Evolutionary conservation across 1,140 invertebrate genomes (phyloP), one percentile per base, ranked within the genome.

Genomic region (Euglossa dilemma): DNA sequence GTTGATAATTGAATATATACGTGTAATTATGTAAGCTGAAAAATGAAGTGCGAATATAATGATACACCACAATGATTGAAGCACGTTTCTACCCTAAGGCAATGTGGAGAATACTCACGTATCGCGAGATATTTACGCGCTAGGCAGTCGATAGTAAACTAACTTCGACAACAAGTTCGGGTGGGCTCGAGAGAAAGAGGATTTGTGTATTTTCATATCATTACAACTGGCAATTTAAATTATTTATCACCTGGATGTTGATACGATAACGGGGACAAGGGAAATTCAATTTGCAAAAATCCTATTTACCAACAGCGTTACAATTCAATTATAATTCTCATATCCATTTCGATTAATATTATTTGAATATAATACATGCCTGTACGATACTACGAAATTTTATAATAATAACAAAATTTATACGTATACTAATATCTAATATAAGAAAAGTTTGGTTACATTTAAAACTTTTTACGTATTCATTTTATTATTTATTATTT

Each of bases 171-270:
- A 64, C 45, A 20, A 52, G 25, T 50, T 50, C 52, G 45, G 47
- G 47, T 7, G 71, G 43, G 54, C 20, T 18, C 18, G 36, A 0
- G 43, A 20, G 11, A 8, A 8, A 28, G 52, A 25, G 36, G 36
- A n/a, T 28, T 50, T 73, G 71, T 73, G 43, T 54, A 56, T 43
- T 75, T 56, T 20, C 74, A 64, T 52, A 36, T 28, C 11, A 6
- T 47, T 71, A n/a, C 50, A 61, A n/a, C 28, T 23, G 14, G 5
- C 23, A 25, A 43, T 43, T 16, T 16, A 18, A 14, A 20, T 47
- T 45, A 20, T 23, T 61, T 52, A 43, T 25, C 4, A 36, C 52
- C 18, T n/a, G n/a, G 0, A 47, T 28, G 47, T 20, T 4, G n/a
- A 36, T 23, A n/a, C 12, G 28, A 9, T 11, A 54, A 56, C 28